Percentiles rank a stretch among this genome's conserved stretches.
Evolutionary conservation across 2,113 vertebrate species (phyloP).

Genomic region (Passer montanus): DNA sequence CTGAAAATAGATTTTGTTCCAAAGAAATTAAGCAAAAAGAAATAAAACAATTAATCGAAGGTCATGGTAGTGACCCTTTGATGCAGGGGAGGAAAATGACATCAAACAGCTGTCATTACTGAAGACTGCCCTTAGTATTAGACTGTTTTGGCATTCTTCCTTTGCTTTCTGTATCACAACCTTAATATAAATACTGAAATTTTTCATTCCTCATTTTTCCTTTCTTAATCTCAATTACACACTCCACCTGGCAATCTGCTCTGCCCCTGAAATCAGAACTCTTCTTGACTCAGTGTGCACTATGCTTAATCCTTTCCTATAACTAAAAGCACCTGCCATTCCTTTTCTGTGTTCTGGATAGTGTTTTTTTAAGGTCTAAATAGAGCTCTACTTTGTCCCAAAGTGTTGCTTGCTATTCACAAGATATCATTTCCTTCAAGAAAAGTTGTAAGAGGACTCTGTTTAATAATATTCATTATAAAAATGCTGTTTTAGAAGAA

Average conservation of each 20-base stretch:
- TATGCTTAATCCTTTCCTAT: neutral
- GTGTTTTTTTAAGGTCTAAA: neutral
- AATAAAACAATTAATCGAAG: neutral
- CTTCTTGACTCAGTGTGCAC: neutral
- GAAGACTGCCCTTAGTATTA: neutral
- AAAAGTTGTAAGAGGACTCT: neutral
- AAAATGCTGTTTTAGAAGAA: neutral
- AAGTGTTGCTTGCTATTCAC: neutral
- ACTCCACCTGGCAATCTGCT: neutral
- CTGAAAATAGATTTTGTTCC: neutral
- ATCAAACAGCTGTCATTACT: neutral
- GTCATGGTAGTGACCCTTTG: neutral
- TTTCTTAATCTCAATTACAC: neutral
- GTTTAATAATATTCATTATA: neutral
- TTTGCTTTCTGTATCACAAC: neutral
- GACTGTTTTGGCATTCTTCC: neutral
- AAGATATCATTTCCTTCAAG: neutral
- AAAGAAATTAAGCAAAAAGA: neutral
- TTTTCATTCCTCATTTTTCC: neutral
- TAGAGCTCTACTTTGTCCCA: neutral
- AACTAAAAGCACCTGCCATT: neutral
- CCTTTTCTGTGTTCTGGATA: neutral
- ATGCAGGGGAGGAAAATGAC: neutral
- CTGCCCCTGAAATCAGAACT: slow-evolving; percentile 6
- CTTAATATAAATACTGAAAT: neutral